Base-by-base conservation (phyloP, 2,888 invertebrate species). In the Amphipoea lucens region DNA sequence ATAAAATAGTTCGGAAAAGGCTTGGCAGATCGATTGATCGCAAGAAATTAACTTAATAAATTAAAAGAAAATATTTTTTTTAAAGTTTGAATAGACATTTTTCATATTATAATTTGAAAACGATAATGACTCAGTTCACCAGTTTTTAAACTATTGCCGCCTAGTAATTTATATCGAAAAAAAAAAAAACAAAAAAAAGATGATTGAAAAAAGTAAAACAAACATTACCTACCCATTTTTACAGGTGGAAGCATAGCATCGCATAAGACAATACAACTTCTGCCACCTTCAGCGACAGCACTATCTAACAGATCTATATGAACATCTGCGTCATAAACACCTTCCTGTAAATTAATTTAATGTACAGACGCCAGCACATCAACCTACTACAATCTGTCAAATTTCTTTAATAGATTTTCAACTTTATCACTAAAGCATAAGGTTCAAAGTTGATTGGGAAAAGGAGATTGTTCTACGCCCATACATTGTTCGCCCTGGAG, bases 231-330 rank as follows among this genome's bases (percentile, higher is more conserved):
- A 98, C 98, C 98, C 93, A 98, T 94, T 86, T 97, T 97, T 75
- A 98, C 97, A 1, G 98, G 97, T 54, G 97, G 97, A 90, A 98
- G 97, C 42, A 97, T 92, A 87, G 98, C 98, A 94, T 98, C 98
- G 91, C 97, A 98, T 82, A 98, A 96, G 75, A 98, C 95, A 72
- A 98, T 92, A 70, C 98, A 97, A 84, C 96, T 97, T 81, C 97
- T 95, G 3, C 98, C 98, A 40, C 97, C 97, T 81, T 97, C 97
- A 17, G 95, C 97, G 45, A 98, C 97, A 62, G 98, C 97, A 88
- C 97, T 97, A 75, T 97, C 97, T 78, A 98, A 93, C 42, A 97
- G 91, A 5, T 98, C 97, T 4, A 98, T 94, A 88, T 98, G 97
- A 78, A 95, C 91, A 77, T 98, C 97, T 71, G 97, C 97, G 93